These are phyloP conservation scores for Trematocara variabile DNA, from an alignment of 2,113 vertebrate species.

Conservation along the genomic window DNA sequence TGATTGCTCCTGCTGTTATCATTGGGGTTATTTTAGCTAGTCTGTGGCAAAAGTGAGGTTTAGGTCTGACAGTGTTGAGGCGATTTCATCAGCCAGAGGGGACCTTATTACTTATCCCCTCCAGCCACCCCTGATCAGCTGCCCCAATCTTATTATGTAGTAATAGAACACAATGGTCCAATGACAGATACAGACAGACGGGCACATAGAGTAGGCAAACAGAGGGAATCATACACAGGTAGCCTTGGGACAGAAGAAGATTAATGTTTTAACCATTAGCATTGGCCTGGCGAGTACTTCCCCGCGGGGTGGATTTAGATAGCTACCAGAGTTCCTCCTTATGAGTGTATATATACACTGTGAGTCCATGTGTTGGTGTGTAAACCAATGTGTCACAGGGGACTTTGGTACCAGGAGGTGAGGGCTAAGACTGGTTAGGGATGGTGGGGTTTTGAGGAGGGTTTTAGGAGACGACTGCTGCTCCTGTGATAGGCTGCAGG, in stretches of 20 bases:
- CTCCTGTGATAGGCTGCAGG: conserved; percentile 57
- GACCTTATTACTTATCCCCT: conserved; percentile 36
- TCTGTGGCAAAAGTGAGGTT: neutral
- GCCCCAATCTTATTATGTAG: neutral
- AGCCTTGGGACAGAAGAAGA: conserved; percentile 28
- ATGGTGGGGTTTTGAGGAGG: neutral
- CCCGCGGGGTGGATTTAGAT: conserved; percentile 40
- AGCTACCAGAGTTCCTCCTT: conserved; percentile 13
- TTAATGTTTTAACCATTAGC: conserved; percentile 64
- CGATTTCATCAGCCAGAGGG: conserved; percentile 28
- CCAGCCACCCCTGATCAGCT: neutral
- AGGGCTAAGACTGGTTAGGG: conserved; percentile 25
- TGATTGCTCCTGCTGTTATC: neutral
- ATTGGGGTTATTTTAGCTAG: neutral
- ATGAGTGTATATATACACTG: neutral
- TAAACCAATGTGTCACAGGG: conserved; percentile 2
- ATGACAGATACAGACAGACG: neutral
- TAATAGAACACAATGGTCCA: neutral
- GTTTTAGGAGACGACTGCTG: conserved; percentile 41
- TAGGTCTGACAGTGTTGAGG: neutral
- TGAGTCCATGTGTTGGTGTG: conserved; percentile 12
- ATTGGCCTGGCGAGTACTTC: conserved; percentile 17
- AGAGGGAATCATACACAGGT: conserved; percentile 11
- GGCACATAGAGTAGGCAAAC: neutral
- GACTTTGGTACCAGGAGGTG: conserved; percentile 18